Conservation (phyloP, 92 coral and sea anemone genomes). For the Muricea muricata region DNA sequence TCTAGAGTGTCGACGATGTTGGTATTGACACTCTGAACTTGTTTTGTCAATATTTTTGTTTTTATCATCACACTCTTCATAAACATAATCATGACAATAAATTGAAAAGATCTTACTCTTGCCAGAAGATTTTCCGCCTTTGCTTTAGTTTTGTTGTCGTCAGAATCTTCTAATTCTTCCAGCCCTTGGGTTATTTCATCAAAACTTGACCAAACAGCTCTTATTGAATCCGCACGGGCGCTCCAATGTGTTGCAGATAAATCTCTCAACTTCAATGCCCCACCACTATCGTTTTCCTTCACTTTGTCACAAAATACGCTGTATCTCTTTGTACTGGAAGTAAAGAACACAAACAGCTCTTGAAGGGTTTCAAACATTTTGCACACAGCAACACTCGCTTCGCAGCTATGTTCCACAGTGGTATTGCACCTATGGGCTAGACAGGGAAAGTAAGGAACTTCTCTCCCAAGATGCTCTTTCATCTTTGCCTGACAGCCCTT, state of each 20-base stretch:
- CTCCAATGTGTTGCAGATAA: conserved; percentile 16
- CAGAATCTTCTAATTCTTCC: too few species aligned
- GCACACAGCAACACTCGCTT: conserved; percentile 18
- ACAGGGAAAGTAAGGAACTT: conserved; percentile 4
- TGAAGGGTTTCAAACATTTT: conserved; percentile 15
- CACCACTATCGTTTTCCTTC: background rate
- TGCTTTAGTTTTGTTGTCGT: too few species aligned
- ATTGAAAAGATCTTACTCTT: too few species aligned
- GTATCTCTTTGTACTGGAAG: conserved; percentile 1
- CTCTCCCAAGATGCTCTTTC: conserved; percentile 16
- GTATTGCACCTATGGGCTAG: conserved; percentile 11
- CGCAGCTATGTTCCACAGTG: conserved; percentile 20
- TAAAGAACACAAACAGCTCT: conserved; percentile 7
- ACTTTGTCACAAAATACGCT: background rate
- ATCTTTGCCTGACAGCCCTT: conserved; percentile 17
- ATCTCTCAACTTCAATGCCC: conserved; percentile 3
- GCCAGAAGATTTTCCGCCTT: too few species aligned
- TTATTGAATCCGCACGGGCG: conserved; percentile 21
- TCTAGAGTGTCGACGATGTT: too few species aligned
- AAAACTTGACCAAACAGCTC: too few species aligned
- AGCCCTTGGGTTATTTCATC: too few species aligned
- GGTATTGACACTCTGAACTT: too few species aligned
- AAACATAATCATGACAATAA: too few species aligned
- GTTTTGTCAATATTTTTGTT: too few species aligned
- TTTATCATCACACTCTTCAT: too few species aligned